Evolutionary conservation across 2,797 vertebrate species (phyloP), one percentile per base, ranked within the genome.

Genomic region (Mionectes olivaceus): DNA sequence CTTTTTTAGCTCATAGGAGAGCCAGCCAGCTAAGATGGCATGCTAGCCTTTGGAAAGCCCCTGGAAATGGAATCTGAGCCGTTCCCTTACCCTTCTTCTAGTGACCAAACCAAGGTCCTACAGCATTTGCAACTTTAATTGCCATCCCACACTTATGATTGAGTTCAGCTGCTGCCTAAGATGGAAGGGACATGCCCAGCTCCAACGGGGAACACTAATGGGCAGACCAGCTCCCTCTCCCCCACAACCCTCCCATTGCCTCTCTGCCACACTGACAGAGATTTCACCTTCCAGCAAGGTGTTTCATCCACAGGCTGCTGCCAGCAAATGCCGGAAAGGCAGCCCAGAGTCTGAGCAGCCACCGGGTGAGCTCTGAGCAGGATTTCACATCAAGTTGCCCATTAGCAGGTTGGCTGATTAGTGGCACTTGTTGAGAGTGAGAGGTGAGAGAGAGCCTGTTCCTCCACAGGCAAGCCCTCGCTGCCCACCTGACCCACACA

Each of bases 111-210:
- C 0, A 1, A 83, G 46, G n/a, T 56, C 32, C 47, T 2, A 0
- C 55, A 49, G 27, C 49, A 39, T 21, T 73, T 89, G 71, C 70
- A 82, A 33, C 57, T 35, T 47, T 3, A 86, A 83, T 1, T 25
- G 22, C 24, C 43, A 35, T 37, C 43, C n/a, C 63, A 59, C 63
- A 11, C 3, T 2, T 2, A 9, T 0, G 13, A 30, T n/a, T 22
- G 44, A 85, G 47, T 47, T 49, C 82, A 80, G 68, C 57, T 27
- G 56, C 56, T 71, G 61, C 53, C 33, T 60, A 23, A 60, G 64
- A 55, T 3, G 21, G 25, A 59, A 80, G 11, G 11, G 32, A 25
- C 10, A 23, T 7, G 19, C 39, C 46, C 78, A 65, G 18, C 43
- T 71, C 60, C 41, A 41, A 73, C 39, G 12, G 19, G 43, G 5